Evolutionary conservation across 2,888 invertebrate genomes (phyloP).

Genomic region (Falcaria lacertinaria): DNA sequence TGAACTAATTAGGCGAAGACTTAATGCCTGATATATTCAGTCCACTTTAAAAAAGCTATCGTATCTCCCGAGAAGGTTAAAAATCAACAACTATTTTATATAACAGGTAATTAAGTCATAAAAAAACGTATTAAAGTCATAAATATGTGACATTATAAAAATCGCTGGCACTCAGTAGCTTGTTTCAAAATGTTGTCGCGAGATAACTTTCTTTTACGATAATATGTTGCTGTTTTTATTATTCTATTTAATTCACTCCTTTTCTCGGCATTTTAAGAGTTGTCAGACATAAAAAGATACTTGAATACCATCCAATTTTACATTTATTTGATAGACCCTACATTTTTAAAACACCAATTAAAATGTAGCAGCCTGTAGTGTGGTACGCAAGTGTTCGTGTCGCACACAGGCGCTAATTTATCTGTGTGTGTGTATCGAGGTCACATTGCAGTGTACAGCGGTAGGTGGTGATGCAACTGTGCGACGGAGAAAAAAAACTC

Average conservation of each 20-base stretch:
- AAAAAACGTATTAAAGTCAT: not conserved
- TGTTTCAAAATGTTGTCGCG: not conserved
- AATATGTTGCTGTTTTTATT: too few relatives aligned
- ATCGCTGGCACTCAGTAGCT: not conserved
- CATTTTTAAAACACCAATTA: constrained; percentile 22
- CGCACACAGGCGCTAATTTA: constrained; percentile 31
- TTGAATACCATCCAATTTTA: not conserved
- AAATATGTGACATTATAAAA: not conserved
- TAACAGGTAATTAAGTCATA: not conserved
- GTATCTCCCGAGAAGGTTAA: too few relatives aligned
- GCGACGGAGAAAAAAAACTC: constrained; percentile 31
- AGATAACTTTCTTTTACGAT: not conserved
- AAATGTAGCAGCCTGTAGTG: constrained; percentile 48
- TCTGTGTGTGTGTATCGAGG: constrained; percentile 62
- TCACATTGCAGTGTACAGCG: constrained; percentile 59
- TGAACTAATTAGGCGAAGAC: too few relatives aligned
- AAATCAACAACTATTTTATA: too few relatives aligned
- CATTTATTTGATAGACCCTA: not conserved
- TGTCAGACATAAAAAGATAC: not conserved
- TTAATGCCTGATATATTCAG: too few relatives aligned
- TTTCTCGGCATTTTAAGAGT: not conserved
- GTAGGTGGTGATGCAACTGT: constrained; percentile 51
- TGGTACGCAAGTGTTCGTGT: constrained; percentile 15
- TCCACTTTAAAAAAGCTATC: too few relatives aligned
- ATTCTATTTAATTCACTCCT: not conserved